These are phyloP conservation scores for Pogonomyrmex californicus DNA, from an alignment of 1,140 invertebrate species.

Conservation along the genomic window DNA sequence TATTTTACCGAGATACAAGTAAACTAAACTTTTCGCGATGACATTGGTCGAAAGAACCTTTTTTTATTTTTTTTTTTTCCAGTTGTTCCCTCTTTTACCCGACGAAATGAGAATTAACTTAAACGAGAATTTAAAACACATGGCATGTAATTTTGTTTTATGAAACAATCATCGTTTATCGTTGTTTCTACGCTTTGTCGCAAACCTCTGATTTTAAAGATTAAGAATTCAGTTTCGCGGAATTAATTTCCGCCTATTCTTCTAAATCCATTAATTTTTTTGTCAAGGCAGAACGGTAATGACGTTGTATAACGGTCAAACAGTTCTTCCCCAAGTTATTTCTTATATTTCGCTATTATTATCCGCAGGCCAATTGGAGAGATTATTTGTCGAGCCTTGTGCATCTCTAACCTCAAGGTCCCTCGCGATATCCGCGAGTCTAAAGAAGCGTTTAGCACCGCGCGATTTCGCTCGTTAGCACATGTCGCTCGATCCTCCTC, in stretches of 20 bases:
- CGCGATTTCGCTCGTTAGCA: conserved; percentile 59
- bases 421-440: conserved; percentile 45
- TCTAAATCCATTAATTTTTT: neutral
- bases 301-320: neutral
- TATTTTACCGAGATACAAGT: neutral
- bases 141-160: neutral
- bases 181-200: neutral
- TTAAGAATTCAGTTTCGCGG: neutral
- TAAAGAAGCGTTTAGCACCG: conserved; percentile 48
- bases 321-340: conserved; percentile 23
- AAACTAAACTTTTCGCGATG: neutral
- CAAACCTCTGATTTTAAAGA: neutral
- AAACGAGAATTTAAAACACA: neutral
- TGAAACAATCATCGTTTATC: neutral
- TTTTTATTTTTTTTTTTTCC: neutral
- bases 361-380: conserved; percentile 24
- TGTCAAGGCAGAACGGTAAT: neutral
- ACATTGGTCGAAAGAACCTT: neutral
- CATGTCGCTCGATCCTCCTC: conserved; percentile 14
- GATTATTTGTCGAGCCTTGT: conserved; percentile 21
- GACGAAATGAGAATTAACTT: neutral
- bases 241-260: neutral
- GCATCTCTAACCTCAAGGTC: conserved; percentile 49
- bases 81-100: neutral
- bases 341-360: neutral